Evolutionary conservation across 2,797 vertebrate genomes (phyloP), one percentile per base, ranked within the genome.

Genomic region (Coranthus polyacanthus): DNA sequence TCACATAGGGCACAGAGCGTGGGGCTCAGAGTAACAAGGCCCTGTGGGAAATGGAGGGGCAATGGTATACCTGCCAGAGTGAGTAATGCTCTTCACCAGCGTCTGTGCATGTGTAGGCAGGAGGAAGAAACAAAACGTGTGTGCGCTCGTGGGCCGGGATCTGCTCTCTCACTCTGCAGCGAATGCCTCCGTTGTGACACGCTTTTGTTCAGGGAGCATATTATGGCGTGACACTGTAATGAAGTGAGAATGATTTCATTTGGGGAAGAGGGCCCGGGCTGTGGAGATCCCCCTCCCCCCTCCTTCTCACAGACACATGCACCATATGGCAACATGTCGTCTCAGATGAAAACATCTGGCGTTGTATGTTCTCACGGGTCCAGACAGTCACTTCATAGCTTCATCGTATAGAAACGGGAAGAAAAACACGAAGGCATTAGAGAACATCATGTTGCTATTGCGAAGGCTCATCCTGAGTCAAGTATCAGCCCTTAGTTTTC

Each of bases 291-390:
- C 15, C 0, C 17, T 12, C 21, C 39, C 45, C 20, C n/a, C n/a
- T n/a, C n/a, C n/a, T n/a, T n/a, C 6, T 4, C 18, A 2, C 58
- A 61, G 2, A 46, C 52, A 47, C 16, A 6, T 42, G 12, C 58
- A 21, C 59, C 85, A 89, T 83, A 89, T 87, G 87, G 84, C 46
- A 10, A 62, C 79, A 58, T 45, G 78, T 79, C 75, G 51, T 49
- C 72, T 64, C 46, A 12, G 66, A 77, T 76, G 68, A 68, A 85
- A 91, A 92, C 90, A 93, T 89, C 88, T 91, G 88, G 77, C 44
- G 9, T 51, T 72, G 56, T 22, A 11, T 24, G 58, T 62, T 78
- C 42, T 53, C 68, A 34, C 13, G 32, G 42, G 63, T 51, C 6
- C 60, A 49, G 65, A 59, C 59, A 66, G 75, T 64, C 47, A 24